A percentile compares a stretch with the other conserved stretches of the same genome.
Conservation (phyloP, 2,113 vertebrate species). For the Hystrix cristata region DNA sequence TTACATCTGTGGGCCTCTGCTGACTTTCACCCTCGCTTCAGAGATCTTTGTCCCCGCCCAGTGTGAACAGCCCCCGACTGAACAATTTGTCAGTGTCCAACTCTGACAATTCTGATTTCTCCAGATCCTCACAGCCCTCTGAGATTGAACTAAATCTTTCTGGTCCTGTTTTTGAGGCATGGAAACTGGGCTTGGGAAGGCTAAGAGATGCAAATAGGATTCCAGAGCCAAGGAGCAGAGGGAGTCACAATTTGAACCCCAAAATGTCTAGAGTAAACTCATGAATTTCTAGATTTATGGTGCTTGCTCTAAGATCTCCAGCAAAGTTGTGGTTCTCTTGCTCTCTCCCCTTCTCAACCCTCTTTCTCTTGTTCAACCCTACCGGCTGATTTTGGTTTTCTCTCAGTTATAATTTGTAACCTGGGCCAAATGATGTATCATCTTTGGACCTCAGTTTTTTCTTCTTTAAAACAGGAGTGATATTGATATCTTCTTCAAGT, state of each 20-base stretch:
- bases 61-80: not conserved
- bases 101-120: not conserved
- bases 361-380: not conserved
- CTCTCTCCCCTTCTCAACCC: not conserved
- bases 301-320: not conserved
- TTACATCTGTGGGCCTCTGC: not conserved
- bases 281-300: not conserved
- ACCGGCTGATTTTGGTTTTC: not conserved
- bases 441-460: not conserved
- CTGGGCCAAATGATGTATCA: not conserved
- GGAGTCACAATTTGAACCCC: not conserved
- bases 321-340: too few species aligned
- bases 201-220: not conserved
- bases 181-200: not conserved
- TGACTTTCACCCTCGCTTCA: not conserved
- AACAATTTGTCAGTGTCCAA: not conserved
- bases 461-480: not conserved
- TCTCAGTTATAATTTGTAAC: not conserved
- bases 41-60: not conserved
- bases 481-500: not conserved
- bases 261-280: not conserved
- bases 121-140: not conserved
- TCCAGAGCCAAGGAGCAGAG: not conserved
- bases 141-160: not conserved
- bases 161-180: not conserved